phyloP scores from a whole-genome alignment of 2,888 invertebrate genomes.

The Tetropium fuscum region DNA sequence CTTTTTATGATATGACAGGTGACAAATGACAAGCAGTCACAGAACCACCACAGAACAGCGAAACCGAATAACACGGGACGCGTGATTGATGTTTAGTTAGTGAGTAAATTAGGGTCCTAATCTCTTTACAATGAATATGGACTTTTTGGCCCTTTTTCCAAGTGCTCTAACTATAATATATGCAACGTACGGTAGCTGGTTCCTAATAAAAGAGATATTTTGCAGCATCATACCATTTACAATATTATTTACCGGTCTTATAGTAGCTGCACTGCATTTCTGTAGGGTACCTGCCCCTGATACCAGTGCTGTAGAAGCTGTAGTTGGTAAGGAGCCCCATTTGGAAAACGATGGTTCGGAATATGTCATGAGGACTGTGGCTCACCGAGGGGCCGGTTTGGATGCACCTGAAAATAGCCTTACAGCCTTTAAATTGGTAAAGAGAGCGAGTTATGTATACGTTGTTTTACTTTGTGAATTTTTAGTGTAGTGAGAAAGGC shows the following conservation, averaged over 20 bases:
- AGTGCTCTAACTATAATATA: conserved; percentile 49
- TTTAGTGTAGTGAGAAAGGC: conserved; percentile 77
- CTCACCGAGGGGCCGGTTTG: conserved; percentile 80
- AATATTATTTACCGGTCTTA: conserved; percentile 51
- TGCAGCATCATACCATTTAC: conserved; percentile 56
- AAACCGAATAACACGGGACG: no score
- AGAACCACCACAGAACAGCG: no score
- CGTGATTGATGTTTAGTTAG: no score
- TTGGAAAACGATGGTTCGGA: conserved; percentile 65
- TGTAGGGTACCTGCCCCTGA: conserved; percentile 67
- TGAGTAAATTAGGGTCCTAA: no score
- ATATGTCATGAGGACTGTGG: conserved; percentile 73
- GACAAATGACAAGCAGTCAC: no score
- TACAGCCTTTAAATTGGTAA: conserved; percentile 77
- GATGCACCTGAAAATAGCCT: conserved; percentile 87
- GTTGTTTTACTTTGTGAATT: conserved; percentile 36
- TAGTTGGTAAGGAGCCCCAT: conserved; percentile 68
- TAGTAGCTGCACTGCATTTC: conserved; percentile 64
- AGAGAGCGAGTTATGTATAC: neutral
- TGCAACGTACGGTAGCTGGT: conserved; percentile 54
- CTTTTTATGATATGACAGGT: no score
- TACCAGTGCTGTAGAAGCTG: conserved; percentile 67
- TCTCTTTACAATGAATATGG: conserved; percentile 45
- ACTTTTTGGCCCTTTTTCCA: conserved; percentile 44
- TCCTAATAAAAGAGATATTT: conserved; percentile 55